Base-by-base conservation (phyloP, 2,797 vertebrate species). In the Microctenopoma stevenorrisi region DNA sequence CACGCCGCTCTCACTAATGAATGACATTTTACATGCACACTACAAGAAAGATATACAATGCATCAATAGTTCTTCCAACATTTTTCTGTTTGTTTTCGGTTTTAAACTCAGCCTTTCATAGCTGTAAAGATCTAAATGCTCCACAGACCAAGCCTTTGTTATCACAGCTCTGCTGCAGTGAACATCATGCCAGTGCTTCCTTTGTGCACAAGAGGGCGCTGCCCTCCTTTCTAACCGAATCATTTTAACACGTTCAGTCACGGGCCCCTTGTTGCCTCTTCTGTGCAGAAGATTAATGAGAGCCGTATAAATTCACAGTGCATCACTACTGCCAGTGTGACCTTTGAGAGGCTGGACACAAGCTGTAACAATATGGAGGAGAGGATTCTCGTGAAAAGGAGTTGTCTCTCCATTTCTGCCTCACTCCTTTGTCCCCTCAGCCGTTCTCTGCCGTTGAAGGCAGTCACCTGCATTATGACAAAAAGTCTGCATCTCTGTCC, bases 131-230 rank as follows among this genome's bases (percentile, higher is more conserved):
- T 38, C 4, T 38, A 38, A 11, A 11, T 38, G 1, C 40, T 42
- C 40, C 40, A 5, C 40, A 42, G 3, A 38, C 12, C 3, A 44
- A 43, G 15, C 40, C 16, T 44, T 7, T 12, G 3, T 5, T 26
- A 18, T 46, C 9, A 64, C 14, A 43, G 26, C 6, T n/a, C 35
- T 9, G 16, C 10, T 35, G 18, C 10, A 11, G 11, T 6, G 3
- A 46, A 46, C 44, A 18, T 16, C 1, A 0, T 13, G 5, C 15
- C 10, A 74, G 83, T 85, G 1, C 63, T 50, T 33, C 28, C 2
- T 65, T 63, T 82, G 72, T 81, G 60, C 92, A 92, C 52, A 76
- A 84, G 90, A 89, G 85, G 86, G 83, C 74, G 58, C 3, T 69
- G 75, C 86, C 15, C 49, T 9, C 7, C 44, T 64, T 79, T 74